Evolutionary conservation across 2,888 invertebrate species (phyloP).

Genomic region (Petrophora chlorosata): DNA sequence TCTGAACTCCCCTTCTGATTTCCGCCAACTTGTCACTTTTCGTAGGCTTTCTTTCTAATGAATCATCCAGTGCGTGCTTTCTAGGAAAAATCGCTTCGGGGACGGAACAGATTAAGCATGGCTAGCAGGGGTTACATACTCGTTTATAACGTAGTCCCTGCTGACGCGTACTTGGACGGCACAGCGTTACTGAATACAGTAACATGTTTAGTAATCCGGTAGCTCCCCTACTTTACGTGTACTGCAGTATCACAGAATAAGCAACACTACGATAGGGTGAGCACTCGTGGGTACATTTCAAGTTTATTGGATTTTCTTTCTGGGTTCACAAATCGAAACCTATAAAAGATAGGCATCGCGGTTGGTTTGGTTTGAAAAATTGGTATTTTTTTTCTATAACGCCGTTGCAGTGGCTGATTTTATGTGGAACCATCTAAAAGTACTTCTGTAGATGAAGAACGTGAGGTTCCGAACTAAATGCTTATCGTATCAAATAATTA

Average conservation of each 20-base stretch:
- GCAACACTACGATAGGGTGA: slow-evolving; percentile 4
- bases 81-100: slow-evolving; percentile 50
- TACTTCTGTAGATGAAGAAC: no score
- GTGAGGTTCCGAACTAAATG: no score
- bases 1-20: slow-evolving; percentile 3
- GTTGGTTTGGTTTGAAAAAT: neutral
- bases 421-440: neutral
- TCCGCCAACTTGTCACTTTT: slow-evolving; percentile 10
- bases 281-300: slow-evolving; percentile 9
- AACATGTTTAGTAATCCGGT: no score
- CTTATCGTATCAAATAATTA: no score
- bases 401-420: neutral
- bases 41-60: slow-evolving; percentile 45
- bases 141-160: slow-evolving; percentile 5
- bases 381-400: neutral
- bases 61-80: slow-evolving; percentile 62
- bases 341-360: slow-evolving; percentile 7
- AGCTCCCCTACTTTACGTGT: no score
- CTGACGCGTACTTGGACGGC: slow-evolving; percentile 15
- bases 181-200: neutral
- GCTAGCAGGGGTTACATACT: slow-evolving; percentile 18
- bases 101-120: slow-evolving; percentile 54
- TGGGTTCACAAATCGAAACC: slow-evolving; percentile 30
- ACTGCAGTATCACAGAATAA: slow-evolving; percentile 13
- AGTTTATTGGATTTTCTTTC: slow-evolving; percentile 40